Percentiles rank a stretch among this genome's conserved stretches.
phyloP scores from a whole-genome alignment of 2,888 invertebrate species.

The Morpho achilles region DNA sequence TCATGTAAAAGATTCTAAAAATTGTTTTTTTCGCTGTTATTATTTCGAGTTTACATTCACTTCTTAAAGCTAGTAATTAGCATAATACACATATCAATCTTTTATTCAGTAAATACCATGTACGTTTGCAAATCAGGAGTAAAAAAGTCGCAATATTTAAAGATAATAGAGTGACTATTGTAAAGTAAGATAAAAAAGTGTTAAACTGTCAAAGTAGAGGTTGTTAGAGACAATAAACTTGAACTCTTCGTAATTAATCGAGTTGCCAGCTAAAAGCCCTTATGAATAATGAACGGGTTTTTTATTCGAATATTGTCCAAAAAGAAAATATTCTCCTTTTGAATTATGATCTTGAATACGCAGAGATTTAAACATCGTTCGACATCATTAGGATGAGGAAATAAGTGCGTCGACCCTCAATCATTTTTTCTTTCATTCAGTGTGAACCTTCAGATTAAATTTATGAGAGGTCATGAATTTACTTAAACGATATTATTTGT shows the following conservation, averaged over 20 bases:
- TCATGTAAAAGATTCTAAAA: too few relatives aligned
- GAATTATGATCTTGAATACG: conserved; percentile 66
- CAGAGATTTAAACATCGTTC: conserved; percentile 60
- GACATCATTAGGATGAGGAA: conserved; percentile 60
- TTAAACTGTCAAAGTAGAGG: not conserved
- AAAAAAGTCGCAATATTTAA: too few relatives aligned
- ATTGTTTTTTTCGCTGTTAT: too few relatives aligned
- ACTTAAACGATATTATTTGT: too few relatives aligned
- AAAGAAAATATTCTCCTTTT: conserved; percentile 49
- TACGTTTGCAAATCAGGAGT: too few relatives aligned
- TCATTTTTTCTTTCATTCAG: conserved; percentile 36
- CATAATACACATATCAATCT: too few relatives aligned
- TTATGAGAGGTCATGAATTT: too few relatives aligned
- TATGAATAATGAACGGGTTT: conserved; percentile 68
- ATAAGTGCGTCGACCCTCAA: conserved; percentile 40
- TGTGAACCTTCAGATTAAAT: not conserved
- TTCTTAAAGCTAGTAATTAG: too few relatives aligned
- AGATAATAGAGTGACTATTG: not conserved
- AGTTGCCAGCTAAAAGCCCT: conserved; percentile 51
- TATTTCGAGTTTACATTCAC: too few relatives aligned
- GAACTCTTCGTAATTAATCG: not conserved
- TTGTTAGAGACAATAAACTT: not conserved
- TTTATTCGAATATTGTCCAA: conserved; percentile 58
- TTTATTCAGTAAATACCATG: too few relatives aligned
- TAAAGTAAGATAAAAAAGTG: not conserved